Conservation (phyloP, 2,113 vertebrate species). For the Paedocypris sp. region DNA sequence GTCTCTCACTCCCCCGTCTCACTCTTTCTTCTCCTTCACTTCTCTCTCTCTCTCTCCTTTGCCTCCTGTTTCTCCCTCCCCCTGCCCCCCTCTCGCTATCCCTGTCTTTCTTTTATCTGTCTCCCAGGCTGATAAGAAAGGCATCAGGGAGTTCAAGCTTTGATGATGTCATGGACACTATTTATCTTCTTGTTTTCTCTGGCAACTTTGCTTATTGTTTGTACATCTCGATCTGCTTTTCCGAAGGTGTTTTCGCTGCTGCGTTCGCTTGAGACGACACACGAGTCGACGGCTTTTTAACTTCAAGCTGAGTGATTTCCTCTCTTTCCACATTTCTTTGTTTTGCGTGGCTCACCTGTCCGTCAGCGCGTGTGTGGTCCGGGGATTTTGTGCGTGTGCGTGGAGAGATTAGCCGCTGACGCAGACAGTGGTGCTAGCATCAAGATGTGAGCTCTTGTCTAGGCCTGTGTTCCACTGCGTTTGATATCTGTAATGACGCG, state of each 20-base stretch:
- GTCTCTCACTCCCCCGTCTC: no score
- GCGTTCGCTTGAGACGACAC: no score
- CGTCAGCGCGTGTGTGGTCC: slow-evolving; percentile 29
- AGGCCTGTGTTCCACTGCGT: slow-evolving; percentile 26
- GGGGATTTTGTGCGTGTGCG: not conserved
- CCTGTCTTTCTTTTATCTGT: slow-evolving; percentile 2
- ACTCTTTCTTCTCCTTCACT: not conserved
- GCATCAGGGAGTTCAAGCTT: slow-evolving; percentile 11
- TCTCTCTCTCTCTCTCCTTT: not conserved
- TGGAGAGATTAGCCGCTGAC: slow-evolving; percentile 32
- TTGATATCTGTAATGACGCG: slow-evolving; percentile 26
- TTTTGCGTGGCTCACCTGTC: no score
- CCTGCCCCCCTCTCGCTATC: not conserved
- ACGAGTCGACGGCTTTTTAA: no score
- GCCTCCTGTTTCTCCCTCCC: not conserved
- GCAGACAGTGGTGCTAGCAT: slow-evolving; percentile 20
- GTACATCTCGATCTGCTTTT: not conserved
- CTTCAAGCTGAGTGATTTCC: no score
- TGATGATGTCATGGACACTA: slow-evolving; percentile 9
- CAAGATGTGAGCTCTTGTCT: slow-evolving; percentile 25
- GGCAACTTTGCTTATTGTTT: not conserved
- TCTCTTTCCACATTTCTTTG: no score
- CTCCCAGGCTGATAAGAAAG: slow-evolving; percentile 17
- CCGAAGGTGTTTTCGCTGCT: slow-evolving; percentile 22
- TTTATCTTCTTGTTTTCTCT: slow-evolving; percentile 9